Conservation (phyloP, 2,888 invertebrate species). For the Hybos culiciformis region DNA sequence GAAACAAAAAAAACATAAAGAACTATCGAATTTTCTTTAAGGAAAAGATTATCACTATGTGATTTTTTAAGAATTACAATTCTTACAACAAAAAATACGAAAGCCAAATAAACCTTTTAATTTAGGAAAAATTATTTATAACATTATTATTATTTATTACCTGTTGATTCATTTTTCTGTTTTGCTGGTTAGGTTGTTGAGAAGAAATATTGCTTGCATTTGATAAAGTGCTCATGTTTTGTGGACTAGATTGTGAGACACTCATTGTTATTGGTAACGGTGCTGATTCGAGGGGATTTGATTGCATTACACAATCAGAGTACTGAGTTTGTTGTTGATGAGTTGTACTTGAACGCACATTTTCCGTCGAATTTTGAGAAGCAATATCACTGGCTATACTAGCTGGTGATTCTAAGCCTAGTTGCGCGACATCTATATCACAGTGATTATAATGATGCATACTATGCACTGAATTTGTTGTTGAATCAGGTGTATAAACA, state of each 20-base stretch:
- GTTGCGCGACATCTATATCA: slow-evolving; percentile 68
- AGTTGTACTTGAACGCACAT: slow-evolving; percentile 43
- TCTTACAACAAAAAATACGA: too few species aligned
- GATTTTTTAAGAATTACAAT: too few species aligned
- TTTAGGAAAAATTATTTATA: neutral
- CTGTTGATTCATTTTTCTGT: slow-evolving; percentile 28
- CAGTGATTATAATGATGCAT: slow-evolving; percentile 65
- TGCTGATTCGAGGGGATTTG: slow-evolving; percentile 41
- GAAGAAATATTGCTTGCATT: slow-evolving; percentile 19
- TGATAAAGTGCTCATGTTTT: slow-evolving; percentile 31
- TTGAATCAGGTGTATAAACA: slow-evolving; percentile 73
- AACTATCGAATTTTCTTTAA: too few species aligned
- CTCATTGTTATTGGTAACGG: slow-evolving; percentile 34
- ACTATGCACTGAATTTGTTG: slow-evolving; percentile 69
- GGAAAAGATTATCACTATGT: too few species aligned
- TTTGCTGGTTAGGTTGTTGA: slow-evolving; percentile 21
- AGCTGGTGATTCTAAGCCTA: slow-evolving; percentile 77
- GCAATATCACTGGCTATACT: slow-evolving; percentile 78
- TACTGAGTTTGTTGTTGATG: slow-evolving; percentile 41
- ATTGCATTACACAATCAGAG: slow-evolving; percentile 54
- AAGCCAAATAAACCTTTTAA: too few species aligned
- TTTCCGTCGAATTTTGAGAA: slow-evolving; percentile 55
- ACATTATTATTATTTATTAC: slow-evolving; percentile 15
- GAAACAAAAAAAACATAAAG: too few species aligned
- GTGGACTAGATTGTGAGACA: slow-evolving; percentile 38